Evolutionary conservation across 2,888 invertebrate genomes (phyloP).

Genomic region (Agapetus fuscipes): DNA sequence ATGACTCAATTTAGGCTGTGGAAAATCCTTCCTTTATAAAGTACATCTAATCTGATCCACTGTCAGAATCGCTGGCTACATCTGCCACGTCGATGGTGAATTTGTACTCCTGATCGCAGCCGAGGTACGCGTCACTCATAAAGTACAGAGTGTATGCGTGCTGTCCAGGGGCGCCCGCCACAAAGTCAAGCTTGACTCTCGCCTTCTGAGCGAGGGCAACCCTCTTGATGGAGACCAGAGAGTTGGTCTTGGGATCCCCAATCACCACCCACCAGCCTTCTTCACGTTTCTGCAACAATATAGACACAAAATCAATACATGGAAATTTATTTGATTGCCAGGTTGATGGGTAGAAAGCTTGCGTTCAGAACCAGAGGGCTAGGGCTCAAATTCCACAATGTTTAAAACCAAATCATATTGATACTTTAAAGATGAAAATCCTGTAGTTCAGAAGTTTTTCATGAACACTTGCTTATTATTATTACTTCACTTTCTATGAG

Average conservation of each 20-base stretch:
- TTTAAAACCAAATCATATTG: too few species aligned
- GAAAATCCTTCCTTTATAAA: too few species aligned
- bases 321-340: too few species aligned
- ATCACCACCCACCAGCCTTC: conserved; percentile 99
- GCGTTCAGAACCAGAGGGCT: too few species aligned
- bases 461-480: too few species aligned
- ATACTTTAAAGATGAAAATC: too few species aligned
- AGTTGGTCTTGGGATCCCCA: conserved; percentile 91
- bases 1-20: too few species aligned
- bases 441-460: too few species aligned
- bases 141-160: conserved; percentile 93
- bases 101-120: conserved; percentile 99
- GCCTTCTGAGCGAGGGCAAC: conserved; percentile 91
- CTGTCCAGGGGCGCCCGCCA: conserved; percentile 80
- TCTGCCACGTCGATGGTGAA: conserved; percentile 78
- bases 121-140: conserved; percentile 98
- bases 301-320: too few species aligned
- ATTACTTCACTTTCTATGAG: too few species aligned
- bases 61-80: conserved; percentile 45
- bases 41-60: conserved; percentile 41
- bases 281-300: conserved; percentile 66
- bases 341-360: too few species aligned
- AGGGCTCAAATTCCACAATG: too few species aligned
- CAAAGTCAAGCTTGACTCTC: conserved; percentile 80
- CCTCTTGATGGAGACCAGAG: conserved; percentile 92